Percentiles rank a stretch among this genome's conserved stretches.
These are phyloP conservation scores for Acleris emargana DNA, from an alignment of 2,888 invertebrate genomes.

Conservation along the genomic window DNA sequence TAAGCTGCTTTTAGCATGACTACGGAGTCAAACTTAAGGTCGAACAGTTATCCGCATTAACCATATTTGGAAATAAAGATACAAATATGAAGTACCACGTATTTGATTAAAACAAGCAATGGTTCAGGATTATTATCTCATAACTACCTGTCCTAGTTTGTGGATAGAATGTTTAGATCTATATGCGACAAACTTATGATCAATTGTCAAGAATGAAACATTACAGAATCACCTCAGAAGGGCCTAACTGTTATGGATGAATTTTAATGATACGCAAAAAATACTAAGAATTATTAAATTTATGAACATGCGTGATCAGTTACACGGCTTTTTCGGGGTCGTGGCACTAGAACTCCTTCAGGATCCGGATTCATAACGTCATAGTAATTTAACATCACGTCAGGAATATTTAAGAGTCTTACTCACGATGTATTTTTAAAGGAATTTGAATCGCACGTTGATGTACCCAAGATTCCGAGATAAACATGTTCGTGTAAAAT, in stretches of 20 bases:
- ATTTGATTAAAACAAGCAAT: too few species aligned
- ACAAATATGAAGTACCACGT: conserved; percentile 4
- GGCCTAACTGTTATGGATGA: too few species aligned
- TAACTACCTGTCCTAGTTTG: too few species aligned
- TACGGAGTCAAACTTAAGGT: conserved; percentile 53
- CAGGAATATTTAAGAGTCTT: conserved; percentile 2
- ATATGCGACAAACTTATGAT: too few species aligned
- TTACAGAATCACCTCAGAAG: too few species aligned
- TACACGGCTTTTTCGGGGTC: conserved; percentile 1
- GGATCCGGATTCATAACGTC: conserved; percentile 14
- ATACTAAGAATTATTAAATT: conserved; percentile 2
- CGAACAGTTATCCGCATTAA: conserved; percentile 48
- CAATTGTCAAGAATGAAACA: too few species aligned
- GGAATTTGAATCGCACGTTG: conserved; percentile 10
- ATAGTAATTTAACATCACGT: conserved; percentile 9
- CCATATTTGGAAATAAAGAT: conserved; percentile 44
- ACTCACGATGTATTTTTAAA: conserved; percentile 6
- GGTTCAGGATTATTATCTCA: too few species aligned
- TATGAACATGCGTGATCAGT: conserved; percentile 24
- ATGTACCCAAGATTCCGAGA: conserved; percentile 25
- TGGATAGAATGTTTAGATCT: too few species aligned
- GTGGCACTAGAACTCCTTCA: conserved; percentile 16
- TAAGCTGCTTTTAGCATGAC: conserved; percentile 49
- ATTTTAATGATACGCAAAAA: conserved; percentile 14
- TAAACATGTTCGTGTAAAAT: conserved; percentile 16